Conservation (phyloP, 2,888 invertebrate genomes). For the Sphinx pinastri region DNA sequence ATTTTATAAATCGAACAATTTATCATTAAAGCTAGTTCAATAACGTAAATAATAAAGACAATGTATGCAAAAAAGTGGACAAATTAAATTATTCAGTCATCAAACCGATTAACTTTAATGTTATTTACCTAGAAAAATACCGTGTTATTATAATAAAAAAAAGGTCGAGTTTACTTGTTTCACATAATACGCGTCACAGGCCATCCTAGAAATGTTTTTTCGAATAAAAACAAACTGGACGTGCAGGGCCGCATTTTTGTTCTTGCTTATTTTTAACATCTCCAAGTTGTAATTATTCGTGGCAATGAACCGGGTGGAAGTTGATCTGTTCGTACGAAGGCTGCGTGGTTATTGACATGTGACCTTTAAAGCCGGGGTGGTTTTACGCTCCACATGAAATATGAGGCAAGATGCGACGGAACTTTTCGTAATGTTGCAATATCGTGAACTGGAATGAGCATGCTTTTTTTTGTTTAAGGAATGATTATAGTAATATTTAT, state of each 20-base stretch:
- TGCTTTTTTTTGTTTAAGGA: neutral
- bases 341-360: slow-evolving; percentile 73
- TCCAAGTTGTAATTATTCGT: slow-evolving; percentile 66
- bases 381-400: slow-evolving; percentile 43
- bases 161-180: slow-evolving; percentile 23
- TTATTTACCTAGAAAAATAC: neutral
- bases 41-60: neutral
- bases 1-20: neutral
- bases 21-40: neutral
- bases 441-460: neutral
- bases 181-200: slow-evolving; percentile 47
- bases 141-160: neutral
- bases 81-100: neutral
- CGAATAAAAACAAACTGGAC: slow-evolving; percentile 57
- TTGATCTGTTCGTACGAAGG: slow-evolving; percentile 54
- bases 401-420: neutral
- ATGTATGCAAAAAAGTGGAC: neutral
- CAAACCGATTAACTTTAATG: neutral
- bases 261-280: slow-evolving; percentile 58
- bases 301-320: slow-evolving; percentile 62
- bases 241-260: slow-evolving; percentile 38
- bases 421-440: slow-evolving; percentile 3
- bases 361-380: slow-evolving; percentile 68
- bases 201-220: slow-evolving; percentile 47
- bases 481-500: too few relatives aligned